phyloP scores from a whole-genome alignment of 2,797 vertebrate genomes.

The Pseudochirops corinnae region DNA sequence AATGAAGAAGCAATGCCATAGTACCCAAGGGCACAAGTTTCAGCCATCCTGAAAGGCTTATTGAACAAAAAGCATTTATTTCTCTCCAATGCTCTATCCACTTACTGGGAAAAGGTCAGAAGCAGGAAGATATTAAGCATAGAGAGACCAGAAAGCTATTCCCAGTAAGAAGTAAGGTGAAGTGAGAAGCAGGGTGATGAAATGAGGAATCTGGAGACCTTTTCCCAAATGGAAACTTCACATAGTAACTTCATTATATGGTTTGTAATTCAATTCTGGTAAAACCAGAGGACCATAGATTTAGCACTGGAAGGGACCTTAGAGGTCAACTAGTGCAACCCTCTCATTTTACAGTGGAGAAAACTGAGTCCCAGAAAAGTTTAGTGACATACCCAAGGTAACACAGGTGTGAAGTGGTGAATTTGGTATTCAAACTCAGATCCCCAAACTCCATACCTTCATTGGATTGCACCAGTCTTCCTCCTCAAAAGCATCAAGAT shows the following conservation, averaged over 20 bases:
- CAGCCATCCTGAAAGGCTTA: background rate
- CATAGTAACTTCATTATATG: no score
- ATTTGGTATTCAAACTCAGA: background rate
- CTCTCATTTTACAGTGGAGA: background rate
- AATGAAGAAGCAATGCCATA: background rate
- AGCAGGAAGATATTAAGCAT: background rate
- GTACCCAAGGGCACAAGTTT: background rate
- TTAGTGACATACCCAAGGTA: background rate
- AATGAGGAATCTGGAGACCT: fast-evolving
- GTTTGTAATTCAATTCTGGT: background rate
- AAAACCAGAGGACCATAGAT: background rate
- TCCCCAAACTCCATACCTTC: background rate
- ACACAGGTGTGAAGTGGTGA: background rate
- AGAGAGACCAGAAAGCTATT: background rate
- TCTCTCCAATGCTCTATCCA: background rate
- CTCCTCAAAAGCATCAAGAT: background rate
- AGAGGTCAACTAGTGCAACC: background rate
- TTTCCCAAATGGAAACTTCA: background rate
- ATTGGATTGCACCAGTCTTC: background rate
- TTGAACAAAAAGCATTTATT: background rate
- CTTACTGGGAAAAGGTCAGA: background rate
- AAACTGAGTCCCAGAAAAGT: background rate
- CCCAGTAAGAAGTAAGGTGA: background rate
- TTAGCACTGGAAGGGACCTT: background rate
- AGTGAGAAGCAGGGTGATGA: background rate